Percentiles rank a stretch among this genome's conserved stretches.
phyloP scores from a whole-genome alignment of 2,797 vertebrate species.

The Epinephelus coioides region DNA sequence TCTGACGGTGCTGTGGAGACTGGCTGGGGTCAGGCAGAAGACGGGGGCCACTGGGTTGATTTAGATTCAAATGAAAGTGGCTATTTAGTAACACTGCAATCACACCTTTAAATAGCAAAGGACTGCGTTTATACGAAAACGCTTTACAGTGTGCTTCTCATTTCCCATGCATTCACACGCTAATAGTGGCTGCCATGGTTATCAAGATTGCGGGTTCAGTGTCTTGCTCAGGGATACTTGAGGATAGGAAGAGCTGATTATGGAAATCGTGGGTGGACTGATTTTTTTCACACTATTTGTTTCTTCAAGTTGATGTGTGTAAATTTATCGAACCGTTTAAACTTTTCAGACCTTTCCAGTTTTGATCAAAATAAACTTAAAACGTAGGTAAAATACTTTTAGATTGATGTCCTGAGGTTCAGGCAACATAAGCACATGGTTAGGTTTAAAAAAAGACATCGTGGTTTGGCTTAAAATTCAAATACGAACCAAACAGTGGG shows the following conservation, averaged over 20 bases:
- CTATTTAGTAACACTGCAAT: background rate
- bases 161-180: background rate
- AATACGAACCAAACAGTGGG: too few species aligned
- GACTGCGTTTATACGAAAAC: background rate
- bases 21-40: slow-evolving; percentile 4
- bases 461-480: too few species aligned
- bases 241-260: background rate
- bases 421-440: too few species aligned
- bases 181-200: background rate
- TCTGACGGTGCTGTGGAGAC: slow-evolving; percentile 3
- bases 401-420: too few species aligned
- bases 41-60: slow-evolving; percentile 1
- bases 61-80: slow-evolving; percentile 5
- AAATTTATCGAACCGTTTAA: too few species aligned
- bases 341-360: too few species aligned
- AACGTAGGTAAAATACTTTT: too few species aligned
- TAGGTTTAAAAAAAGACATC: too few species aligned
- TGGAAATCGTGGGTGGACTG: too few species aligned
- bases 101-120: background rate
- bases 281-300: too few species aligned
- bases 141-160: background rate
- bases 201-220: background rate
- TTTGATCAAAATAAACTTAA: too few species aligned
- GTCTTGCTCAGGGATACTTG: slow-evolving; percentile 1
- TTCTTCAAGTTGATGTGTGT: too few species aligned